Conservation (phyloP, 2,888 invertebrate species). For the Gymnocheta viridis region DNA sequence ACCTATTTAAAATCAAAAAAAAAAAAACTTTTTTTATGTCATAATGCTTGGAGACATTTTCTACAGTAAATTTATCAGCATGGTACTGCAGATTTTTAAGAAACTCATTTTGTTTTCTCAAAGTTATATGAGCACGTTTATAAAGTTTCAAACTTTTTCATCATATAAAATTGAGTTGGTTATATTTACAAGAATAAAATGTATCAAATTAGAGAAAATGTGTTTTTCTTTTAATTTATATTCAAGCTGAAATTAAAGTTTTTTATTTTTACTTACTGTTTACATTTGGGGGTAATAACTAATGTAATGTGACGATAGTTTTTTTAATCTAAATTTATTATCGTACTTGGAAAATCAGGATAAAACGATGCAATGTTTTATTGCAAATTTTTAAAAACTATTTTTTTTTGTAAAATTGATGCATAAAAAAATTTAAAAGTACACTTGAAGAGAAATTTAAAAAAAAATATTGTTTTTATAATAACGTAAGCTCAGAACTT, state of each 20-base stretch:
- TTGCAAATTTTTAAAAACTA: too few species aligned
- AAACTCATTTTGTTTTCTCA: not conserved
- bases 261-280: constrained; percentile 20
- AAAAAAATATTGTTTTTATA: too few species aligned
- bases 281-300: constrained; percentile 31
- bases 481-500: too few species aligned
- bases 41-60: constrained; percentile 13
- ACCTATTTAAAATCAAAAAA: not conserved
- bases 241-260: not conserved
- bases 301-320: not conserved
- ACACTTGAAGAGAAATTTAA: too few species aligned
- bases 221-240: not conserved
- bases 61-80: not conserved
- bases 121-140: constrained; percentile 44
- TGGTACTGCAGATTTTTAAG: not conserved
- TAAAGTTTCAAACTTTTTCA: constrained; percentile 33
- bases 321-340: not conserved
- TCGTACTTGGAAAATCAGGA: not conserved
- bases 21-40: constrained; percentile 24
- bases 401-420: not conserved
- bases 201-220: constrained; percentile 46
- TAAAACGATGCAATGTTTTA: too few species aligned
- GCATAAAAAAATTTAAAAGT: not conserved
- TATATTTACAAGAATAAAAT: constrained; percentile 22
- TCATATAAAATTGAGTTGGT: constrained; percentile 3